phyloP scores from a whole-genome alignment of 1,140 invertebrate genomes.

The Hermetia illucens region DNA sequence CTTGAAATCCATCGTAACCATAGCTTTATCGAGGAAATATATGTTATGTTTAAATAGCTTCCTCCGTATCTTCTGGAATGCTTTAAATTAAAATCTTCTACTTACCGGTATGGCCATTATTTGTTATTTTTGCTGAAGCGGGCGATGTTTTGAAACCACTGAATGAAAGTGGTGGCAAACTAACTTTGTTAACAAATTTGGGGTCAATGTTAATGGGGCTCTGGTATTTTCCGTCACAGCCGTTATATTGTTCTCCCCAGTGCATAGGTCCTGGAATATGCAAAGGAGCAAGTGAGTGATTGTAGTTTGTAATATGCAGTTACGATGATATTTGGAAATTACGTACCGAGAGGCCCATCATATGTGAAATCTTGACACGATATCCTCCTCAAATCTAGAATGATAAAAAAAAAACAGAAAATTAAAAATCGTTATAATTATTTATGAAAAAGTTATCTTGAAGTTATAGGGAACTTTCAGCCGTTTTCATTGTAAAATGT shows the following conservation, averaged over 20 bases:
- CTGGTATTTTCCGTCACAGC: constrained; percentile 62
- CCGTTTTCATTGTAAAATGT: no score
- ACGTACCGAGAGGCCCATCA: constrained; percentile 15
- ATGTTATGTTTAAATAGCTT: neutral
- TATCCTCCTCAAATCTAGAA: neutral
- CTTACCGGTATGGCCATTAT: constrained; percentile 65
- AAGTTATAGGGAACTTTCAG: no score
- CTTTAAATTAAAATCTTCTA: neutral
- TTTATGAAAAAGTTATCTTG: no score
- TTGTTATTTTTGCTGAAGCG: constrained; percentile 39
- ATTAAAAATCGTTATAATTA: no score
- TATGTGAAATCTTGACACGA: constrained; percentile 14
- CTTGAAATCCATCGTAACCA: constrained; percentile 38
- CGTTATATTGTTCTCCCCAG: constrained; percentile 51
- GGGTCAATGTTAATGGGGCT: constrained; percentile 71
- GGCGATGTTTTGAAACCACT: constrained; percentile 40
- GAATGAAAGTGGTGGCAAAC: constrained; percentile 38
- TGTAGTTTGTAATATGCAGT: no score
- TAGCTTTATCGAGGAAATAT: constrained; percentile 31
- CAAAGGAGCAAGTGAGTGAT: no score
- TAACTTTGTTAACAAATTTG: constrained; percentile 36
- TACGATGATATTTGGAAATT: no score
- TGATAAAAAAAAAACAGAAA: neutral
- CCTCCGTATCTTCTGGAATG: neutral
- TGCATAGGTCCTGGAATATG: constrained; percentile 44